phyloP scores from a whole-genome alignment of 2,888 invertebrate genomes.

The Clunio marinus region DNA sequence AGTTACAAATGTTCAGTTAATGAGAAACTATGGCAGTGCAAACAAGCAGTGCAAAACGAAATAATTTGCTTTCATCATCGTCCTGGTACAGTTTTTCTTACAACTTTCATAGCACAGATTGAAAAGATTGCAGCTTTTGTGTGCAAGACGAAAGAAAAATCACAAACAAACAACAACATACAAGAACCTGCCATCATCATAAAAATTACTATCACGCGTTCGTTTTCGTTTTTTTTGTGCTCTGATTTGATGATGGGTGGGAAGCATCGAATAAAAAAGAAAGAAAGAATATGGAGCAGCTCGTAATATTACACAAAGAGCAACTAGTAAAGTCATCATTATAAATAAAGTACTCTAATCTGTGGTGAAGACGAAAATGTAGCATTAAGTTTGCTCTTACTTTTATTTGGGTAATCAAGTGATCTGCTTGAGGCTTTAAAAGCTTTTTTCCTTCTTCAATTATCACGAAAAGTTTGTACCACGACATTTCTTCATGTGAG shows the following conservation, averaged over 20 bases:
- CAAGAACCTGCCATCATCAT: background rate
- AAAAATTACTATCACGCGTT: constrained; percentile 4
- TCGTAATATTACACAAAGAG: background rate
- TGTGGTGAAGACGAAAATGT: background rate
- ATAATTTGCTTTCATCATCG: too few relatives aligned
- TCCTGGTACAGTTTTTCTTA: too few relatives aligned
- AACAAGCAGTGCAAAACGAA: too few relatives aligned
- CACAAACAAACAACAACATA: background rate
- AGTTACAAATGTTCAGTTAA: too few relatives aligned
- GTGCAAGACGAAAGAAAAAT: too few relatives aligned
- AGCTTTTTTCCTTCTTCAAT: background rate
- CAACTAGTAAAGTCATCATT: constrained; percentile 16
- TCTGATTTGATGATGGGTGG: background rate
- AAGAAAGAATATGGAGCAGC: constrained; percentile 2
- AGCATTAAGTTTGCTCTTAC: background rate
- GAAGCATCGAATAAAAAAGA: background rate
- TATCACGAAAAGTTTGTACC: background rate
- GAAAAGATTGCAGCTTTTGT: background rate
- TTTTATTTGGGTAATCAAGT: background rate
- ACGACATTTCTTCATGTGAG: background rate
- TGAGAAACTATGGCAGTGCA: too few relatives aligned
- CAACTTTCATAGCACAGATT: too few relatives aligned
- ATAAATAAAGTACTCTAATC: background rate
- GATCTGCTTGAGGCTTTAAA: background rate
- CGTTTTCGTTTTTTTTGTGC: background rate